Percentiles rank a stretch among this genome's conserved stretches.
Conservation (phyloP, 1,140 invertebrate genomes). For the Tetramorium parvispinum region DNA sequence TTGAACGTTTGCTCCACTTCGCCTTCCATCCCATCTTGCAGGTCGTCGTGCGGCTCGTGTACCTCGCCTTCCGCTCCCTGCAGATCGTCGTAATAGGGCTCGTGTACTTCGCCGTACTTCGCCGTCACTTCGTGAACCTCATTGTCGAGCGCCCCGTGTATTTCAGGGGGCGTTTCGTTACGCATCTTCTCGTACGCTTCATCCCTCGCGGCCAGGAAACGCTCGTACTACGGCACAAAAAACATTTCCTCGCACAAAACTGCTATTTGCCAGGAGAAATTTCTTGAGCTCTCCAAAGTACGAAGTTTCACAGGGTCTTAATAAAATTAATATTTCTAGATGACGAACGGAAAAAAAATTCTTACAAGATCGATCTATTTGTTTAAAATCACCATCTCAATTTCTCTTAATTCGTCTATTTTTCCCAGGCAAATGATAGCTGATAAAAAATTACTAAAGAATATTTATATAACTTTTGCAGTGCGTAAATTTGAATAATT, state of each 20-base stretch:
- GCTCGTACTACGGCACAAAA: constrained; percentile 8
- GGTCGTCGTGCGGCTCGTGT: no score
- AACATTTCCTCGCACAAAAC: not conserved
- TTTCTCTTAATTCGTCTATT: not conserved
- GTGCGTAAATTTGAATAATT: constrained; percentile 12
- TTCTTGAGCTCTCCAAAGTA: not conserved
- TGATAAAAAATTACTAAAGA: not conserved
- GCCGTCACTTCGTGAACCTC: constrained; percentile 2
- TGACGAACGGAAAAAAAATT: not conserved
- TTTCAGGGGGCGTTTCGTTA: not conserved
- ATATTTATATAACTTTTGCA: not conserved
- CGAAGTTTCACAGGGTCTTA: not conserved
- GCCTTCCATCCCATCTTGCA: no score
- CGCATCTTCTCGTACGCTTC: not conserved
- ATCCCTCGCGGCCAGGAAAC: not conserved
- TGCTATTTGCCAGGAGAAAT: not conserved
- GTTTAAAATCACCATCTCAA: not conserved
- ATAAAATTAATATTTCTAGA: not conserved
- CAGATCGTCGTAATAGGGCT: not conserved
- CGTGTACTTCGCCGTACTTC: not conserved
- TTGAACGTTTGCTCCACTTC: no score
- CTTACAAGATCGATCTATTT: not conserved
- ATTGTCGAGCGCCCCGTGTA: not conserved
- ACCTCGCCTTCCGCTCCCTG: not conserved
- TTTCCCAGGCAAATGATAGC: not conserved